Conservation (phyloP, 2,113 vertebrate genomes). For the Spermophilus dauricus region DNA sequence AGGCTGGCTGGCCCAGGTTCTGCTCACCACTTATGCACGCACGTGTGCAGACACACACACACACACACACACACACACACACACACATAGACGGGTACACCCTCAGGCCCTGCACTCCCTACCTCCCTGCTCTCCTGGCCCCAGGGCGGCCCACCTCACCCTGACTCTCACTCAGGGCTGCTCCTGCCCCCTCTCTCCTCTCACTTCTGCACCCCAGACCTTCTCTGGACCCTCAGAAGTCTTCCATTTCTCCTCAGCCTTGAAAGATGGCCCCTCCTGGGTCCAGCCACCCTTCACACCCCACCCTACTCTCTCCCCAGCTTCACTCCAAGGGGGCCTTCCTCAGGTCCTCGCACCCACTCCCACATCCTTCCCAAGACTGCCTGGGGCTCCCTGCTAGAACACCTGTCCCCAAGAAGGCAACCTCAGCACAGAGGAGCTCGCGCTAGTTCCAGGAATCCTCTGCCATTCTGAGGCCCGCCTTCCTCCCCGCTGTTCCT, state of each 20-base stretch:
- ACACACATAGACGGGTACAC: rapidly evolving
- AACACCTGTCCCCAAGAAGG: background rate
- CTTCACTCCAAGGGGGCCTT: background rate
- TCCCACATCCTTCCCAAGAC: too few species aligned
- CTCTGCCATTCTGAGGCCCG: background rate
- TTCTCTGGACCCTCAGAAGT: background rate
- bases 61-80: rapidly evolving
- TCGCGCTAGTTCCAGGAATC: background rate
- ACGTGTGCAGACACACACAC: too few species aligned
- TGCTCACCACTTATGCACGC: background rate
- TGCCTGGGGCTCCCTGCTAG: background rate
- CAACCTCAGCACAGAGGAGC: background rate
- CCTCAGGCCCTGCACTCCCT: rapidly evolving
- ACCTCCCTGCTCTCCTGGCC: background rate
- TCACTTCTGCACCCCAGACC: background rate
- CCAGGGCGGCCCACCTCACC: background rate
- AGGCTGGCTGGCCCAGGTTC: too few species aligned
- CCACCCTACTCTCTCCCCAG: too few species aligned
- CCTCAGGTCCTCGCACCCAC: background rate
- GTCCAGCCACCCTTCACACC: rapidly evolving
- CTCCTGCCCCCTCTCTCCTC: too few species aligned
- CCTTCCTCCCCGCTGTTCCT: background rate
- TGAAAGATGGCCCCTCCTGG: background rate
- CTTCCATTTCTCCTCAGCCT: background rate
- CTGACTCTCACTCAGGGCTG: background rate